Base-by-base conservation (phyloP, 2,888 invertebrate genomes). In the Dioctria rufipes region DNA sequence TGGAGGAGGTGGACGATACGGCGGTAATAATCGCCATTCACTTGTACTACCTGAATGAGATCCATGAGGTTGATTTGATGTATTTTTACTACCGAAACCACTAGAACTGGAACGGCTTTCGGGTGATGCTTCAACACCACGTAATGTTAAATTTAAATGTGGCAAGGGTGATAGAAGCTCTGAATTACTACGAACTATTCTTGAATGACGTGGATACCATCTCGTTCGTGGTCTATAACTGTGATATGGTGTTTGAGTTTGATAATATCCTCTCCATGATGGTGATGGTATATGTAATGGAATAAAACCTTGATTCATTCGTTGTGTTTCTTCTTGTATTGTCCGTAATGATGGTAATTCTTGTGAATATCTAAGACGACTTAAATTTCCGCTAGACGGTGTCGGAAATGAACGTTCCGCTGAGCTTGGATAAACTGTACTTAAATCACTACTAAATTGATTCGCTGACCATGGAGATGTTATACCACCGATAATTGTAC, bases 1-100 rank as follows among this genome's bases (percentile, higher is more conserved):
- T 54, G 94, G 92, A 65, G 94, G 93, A 63, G 94, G 93, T 81
- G 94, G 92, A 75, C 95, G 90, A 88, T 95, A 95, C 9, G 95
- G 95, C 73, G 95, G 95, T 84, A 95, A 91, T 42, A 88, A 82
- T 80, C 94, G 91, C 95, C 95, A 95, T 87, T 94, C 94, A 83
- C 92, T 93, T 78, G 94, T 93, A 87, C 94, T 94, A 54, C 93
- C 93, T 82, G 92, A 92, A 84, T 92, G 91, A 89, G 94, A 94
- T 87, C 94, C 94, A 87, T 94, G 95, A 86, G 95, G 95, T 86
- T 94, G 94, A 81, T 88, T 88, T 42, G 95, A 94, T 51, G 95
- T 96, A 89, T 96, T 97, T 87, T 96, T 96, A 86, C 96, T 96
- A 82, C 96, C 96, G 88, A 96, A 96, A 11, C 96, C 96, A 87